Percentiles rank a stretch among this genome's conserved stretches.
phyloP scores from a whole-genome alignment of 2,113 vertebrate species.

The Callipepla californica region DNA sequence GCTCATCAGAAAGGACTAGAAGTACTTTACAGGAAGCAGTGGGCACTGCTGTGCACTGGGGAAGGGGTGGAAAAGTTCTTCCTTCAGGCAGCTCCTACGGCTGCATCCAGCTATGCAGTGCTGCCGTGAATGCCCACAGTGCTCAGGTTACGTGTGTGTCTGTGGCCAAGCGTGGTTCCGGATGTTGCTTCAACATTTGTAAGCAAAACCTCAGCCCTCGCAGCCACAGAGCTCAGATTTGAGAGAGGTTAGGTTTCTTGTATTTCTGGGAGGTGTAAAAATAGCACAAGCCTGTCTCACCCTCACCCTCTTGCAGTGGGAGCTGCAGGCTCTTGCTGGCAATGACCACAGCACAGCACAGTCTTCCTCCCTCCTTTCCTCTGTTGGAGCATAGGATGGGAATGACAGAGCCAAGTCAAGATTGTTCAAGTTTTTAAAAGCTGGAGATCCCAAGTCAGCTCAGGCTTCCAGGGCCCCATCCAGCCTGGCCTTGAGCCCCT shows the following conservation, averaged over 20 bases:
- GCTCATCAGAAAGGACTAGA: background rate
- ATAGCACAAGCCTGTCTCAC: background rate
- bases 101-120: background rate
- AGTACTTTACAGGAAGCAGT: background rate
- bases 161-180: rapidly evolving
- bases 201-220: conserved; percentile 11
- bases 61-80: background rate
- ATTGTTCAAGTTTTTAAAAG: background rate
- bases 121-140: background rate
- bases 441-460: background rate
- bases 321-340: background rate
- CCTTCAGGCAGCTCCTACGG: background rate
- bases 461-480: no score
- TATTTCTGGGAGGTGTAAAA: conserved; percentile 30
- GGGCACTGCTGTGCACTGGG: background rate
- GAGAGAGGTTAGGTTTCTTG: background rate
- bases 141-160: rapidly evolving
- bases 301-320: background rate
- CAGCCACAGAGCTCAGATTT: background rate
- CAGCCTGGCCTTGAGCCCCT: no score
- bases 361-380: background rate
- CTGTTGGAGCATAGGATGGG: background rate
- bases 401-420: background rate
- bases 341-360: rapidly evolving
- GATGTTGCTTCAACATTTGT: background rate